phyloP scores from a whole-genome alignment of 2,888 invertebrate species.

The Rhingia rostrata region DNA sequence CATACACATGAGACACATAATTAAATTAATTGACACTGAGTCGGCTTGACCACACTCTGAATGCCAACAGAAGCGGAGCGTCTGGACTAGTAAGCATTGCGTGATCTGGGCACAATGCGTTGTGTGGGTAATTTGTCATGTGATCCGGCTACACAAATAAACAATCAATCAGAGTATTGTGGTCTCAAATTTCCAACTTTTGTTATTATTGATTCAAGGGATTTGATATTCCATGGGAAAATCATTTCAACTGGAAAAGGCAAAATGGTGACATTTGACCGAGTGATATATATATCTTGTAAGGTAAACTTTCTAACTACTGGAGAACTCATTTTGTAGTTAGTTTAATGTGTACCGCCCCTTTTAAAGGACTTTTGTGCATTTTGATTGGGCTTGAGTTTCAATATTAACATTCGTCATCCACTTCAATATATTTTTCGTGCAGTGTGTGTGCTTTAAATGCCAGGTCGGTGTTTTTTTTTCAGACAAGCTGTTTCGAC shows the following conservation, averaged over 20 bases:
- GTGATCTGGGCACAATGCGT: slow-evolving; percentile 14
- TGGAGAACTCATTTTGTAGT: no score
- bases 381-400: no score
- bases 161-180: background rate
- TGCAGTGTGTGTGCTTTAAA: no score
- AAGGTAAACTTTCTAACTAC: no score
- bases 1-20: slow-evolving; percentile 59
- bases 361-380: no score
- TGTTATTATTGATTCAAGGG: background rate
- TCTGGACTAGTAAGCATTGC: slow-evolving; percentile 18
- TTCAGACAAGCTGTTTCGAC: no score
- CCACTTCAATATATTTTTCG: no score
- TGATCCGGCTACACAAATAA: slow-evolving; percentile 17
- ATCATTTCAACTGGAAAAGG: background rate
- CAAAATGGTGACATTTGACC: background rate
- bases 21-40: slow-evolving; percentile 62
- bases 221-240: background rate
- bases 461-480: no score
- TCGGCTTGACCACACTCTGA: slow-evolving; percentile 46
- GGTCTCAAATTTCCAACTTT: background rate
- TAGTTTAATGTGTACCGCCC: no score
- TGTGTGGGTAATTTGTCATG: slow-evolving; percentile 28
- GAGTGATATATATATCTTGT: no score
- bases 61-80: slow-evolving; percentile 8
- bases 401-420: no score